Evolutionary conservation across 2,888 invertebrate species (phyloP), one percentile per base, ranked within the genome.

Genomic region (Heliconius cydno): DNA sequence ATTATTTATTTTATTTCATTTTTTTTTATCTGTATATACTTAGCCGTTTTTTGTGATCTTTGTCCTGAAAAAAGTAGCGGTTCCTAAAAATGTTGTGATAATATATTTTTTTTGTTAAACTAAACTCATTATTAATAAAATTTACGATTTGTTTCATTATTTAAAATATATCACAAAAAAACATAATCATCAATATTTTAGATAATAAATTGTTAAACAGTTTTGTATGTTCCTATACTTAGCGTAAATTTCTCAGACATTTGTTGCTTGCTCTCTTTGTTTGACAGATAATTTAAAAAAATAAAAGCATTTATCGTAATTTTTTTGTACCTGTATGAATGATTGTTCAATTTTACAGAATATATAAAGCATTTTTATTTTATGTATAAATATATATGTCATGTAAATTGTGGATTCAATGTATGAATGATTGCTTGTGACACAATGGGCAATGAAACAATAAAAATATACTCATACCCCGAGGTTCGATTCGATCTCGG

Each of bases 1-100:
- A 75, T 75, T 41, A 75, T 63, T 73, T 73, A 73, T 73, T 60
- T 60, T 73, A 70, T 19, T 70, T 70, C 41, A 25, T 46, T 19
- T 60, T 60, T 34, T 73, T 60, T 60, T 60, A 22, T 52, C 52
- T 52, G 22, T 73, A 1, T 34, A n/a, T n/a, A 34, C 15, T 34
- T 60, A 30, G 30, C 57, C 12, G 72, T 72, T 19, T 70, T 25
- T 70, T 70, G 4, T 46, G 41, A 9, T 41, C 15, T 46, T 25
- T 41, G 70, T 25, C 6, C 70, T 1, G 13, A n/a, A 68, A 34
- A 71, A 57, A 72, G 28, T 72, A 30, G 30, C 41, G 70, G 70
- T 70, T 46, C 41, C 70, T 46, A 41, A 25, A 41, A 41, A 9
- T 65, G 1, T 63, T 63, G 57, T 22, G 22, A 22, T 19, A 19